Percentiles rank a stretch among this genome's conserved stretches.
Evolutionary conservation across 2,113 vertebrate genomes (phyloP).

Genomic region (Microtus pennsylvanicus): DNA sequence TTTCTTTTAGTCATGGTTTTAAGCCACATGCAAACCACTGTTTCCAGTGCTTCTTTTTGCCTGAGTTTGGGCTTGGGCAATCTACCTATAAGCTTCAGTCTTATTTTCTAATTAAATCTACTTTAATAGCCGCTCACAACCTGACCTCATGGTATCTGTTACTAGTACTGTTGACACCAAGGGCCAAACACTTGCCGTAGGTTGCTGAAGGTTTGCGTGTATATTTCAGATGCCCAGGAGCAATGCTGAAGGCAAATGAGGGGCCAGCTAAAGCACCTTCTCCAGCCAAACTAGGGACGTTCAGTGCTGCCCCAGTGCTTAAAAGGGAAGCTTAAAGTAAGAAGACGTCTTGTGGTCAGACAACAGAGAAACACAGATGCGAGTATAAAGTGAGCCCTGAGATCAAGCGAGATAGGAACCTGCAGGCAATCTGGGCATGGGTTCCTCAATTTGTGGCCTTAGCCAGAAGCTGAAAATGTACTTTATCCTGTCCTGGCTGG

Average conservation of each 20-base stretch:
- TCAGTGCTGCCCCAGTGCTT: background rate
- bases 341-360: background rate
- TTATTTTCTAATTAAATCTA: conserved; percentile 47
- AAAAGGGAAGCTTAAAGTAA: background rate
- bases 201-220: background rate
- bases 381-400: background rate
- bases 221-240: background rate
- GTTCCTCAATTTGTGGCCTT: background rate
- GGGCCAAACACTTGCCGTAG: background rate
- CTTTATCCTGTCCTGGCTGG: background rate
- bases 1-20: background rate
- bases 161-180: background rate
- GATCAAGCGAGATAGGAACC: too few relatives aligned
- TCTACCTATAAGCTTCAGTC: conserved; percentile 11
- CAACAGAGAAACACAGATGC: background rate
- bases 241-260: background rate
- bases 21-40: conserved; percentile 40
- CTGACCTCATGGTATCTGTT: background rate
- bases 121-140: background rate
- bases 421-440: too few relatives aligned
- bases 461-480: background rate
- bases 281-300: background rate
- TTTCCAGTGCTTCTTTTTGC: conserved; percentile 25
- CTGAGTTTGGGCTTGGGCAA: conserved; percentile 37
- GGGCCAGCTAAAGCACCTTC: background rate